Conservation (phyloP, 2,113 vertebrate species). For the Grus americana region DNA sequence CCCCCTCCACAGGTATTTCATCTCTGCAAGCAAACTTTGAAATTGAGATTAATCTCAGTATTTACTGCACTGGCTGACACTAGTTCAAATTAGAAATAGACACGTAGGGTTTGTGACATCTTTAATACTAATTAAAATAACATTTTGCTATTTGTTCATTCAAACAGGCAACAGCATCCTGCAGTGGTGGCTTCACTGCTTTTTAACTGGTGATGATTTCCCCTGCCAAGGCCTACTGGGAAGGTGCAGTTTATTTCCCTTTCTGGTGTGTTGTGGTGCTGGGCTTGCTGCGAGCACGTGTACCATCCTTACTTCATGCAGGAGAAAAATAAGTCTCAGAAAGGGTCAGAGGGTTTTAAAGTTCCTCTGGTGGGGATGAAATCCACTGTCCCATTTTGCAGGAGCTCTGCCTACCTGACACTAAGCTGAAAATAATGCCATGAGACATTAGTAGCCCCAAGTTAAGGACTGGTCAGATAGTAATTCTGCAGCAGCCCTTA, state of each 20-base stretch:
- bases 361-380: background rate
- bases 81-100: conserved; percentile 33
- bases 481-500: background rate
- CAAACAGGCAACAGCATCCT: background rate
- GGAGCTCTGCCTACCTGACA: background rate
- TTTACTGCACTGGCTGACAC: conserved; percentile 13
- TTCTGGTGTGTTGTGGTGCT: background rate
- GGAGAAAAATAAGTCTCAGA: background rate
- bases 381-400: background rate
- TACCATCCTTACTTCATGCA: background rate
- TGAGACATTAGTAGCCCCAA: background rate
- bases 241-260: background rate
- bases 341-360: background rate
- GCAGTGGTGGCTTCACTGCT: background rate
- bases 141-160: background rate
- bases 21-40: conserved; percentile 56
- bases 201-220: background rate
- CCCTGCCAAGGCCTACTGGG: background rate
- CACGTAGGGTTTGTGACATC: background rate
- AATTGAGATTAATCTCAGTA: conserved; percentile 34
- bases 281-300: background rate
- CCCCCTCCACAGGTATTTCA: background rate
- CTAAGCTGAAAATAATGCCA: background rate
- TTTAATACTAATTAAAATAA: conserved; percentile 33
- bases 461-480: background rate